Evolutionary conservation across 2,888 invertebrate genomes (phyloP).

Genomic region (Bhutanitis thaidina): DNA sequence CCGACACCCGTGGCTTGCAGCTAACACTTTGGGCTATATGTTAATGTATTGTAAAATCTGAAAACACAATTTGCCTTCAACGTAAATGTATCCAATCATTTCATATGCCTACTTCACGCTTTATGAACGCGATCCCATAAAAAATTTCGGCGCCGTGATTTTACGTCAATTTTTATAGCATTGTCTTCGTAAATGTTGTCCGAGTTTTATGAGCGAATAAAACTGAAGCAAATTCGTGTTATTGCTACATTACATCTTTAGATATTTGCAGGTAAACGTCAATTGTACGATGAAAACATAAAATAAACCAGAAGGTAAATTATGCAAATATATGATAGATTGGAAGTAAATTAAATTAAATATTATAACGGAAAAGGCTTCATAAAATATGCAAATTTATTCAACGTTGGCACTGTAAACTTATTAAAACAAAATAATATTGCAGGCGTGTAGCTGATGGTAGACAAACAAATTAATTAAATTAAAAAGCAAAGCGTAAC

Average conservation of each 20-base stretch:
- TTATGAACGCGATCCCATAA: constrained; percentile 61
- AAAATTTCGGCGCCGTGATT: constrained; percentile 69
- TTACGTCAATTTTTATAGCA: constrained; percentile 73
- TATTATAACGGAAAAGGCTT: constrained; percentile 8
- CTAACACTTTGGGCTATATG: too few relatives aligned
- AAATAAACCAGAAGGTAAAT: background rate
- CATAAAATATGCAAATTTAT: constrained; percentile 13
- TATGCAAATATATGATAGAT: constrained; percentile 7
- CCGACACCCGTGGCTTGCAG: too few relatives aligned
- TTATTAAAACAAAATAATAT: constrained; percentile 42
- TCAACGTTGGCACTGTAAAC: constrained; percentile 33
- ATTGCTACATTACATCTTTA: constrained; percentile 41
- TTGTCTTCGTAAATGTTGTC: constrained; percentile 73
- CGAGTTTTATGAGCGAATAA: constrained; percentile 63
- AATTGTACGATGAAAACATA: background rate
- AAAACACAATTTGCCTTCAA: constrained; percentile 32
- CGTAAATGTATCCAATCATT: constrained; percentile 50
- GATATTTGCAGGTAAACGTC: constrained; percentile 6
- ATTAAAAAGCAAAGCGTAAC: constrained; percentile 50
- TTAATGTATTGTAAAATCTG: constrained; percentile 13
- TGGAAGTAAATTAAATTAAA: constrained; percentile 9
- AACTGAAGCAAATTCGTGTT: constrained; percentile 43
- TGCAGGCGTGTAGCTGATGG: constrained; percentile 33
- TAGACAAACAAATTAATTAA: constrained; percentile 51
- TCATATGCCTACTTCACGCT: constrained; percentile 38